Evolutionary conservation across 2,888 invertebrate genomes (phyloP).

Genomic region (Dorcus parallelipipedus): DNA sequence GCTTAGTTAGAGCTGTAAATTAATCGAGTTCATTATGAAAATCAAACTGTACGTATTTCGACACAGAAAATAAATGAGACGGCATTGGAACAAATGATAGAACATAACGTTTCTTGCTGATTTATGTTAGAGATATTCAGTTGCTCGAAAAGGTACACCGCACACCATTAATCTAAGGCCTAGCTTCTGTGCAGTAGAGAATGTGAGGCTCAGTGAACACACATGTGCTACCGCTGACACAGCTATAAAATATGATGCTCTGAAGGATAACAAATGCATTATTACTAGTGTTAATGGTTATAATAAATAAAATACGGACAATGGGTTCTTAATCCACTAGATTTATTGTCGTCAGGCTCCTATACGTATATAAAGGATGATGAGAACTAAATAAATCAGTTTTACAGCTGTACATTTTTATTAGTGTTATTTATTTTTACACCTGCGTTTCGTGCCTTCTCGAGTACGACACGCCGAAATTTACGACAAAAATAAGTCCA

Average conservation of each 20-base stretch:
- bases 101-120: conserved; percentile 42
- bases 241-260: conserved; percentile 47
- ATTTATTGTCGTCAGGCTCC: conserved; percentile 42
- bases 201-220: conserved; percentile 20
- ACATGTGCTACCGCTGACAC: conserved; percentile 46
- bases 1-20: too few relatives aligned
- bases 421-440: conserved; percentile 30
- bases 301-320: conserved; percentile 51
- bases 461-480: neutral
- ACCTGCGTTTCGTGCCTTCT: conserved; percentile 17
- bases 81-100: conserved; percentile 44
- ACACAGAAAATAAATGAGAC: conserved; percentile 43
- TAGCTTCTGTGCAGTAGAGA: conserved; percentile 38
- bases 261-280: conserved; percentile 52
- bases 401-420: conserved; percentile 30
- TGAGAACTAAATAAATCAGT: conserved; percentile 35
- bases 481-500: neutral
- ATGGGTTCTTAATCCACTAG: conserved; percentile 49
- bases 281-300: conserved; percentile 52
- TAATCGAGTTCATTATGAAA: too few relatives aligned
- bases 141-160: conserved; percentile 45
- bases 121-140: conserved; percentile 47
- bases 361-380: conserved; percentile 41
- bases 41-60: too few relatives aligned
- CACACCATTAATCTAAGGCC: conserved; percentile 45